Conservation (phyloP, 1,140 invertebrate species). For the Eumaeus atala region DNA sequence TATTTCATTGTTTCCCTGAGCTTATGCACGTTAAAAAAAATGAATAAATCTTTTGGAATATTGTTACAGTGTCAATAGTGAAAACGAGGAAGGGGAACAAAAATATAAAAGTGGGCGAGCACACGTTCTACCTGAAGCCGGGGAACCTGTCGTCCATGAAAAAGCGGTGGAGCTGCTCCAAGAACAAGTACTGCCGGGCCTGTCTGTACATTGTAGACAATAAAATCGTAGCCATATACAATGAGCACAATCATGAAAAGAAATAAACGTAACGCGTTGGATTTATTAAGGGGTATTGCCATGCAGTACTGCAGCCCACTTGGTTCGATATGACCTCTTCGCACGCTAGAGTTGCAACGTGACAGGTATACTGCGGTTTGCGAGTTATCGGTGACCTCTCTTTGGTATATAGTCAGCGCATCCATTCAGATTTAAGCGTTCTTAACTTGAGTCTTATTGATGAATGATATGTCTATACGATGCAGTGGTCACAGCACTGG, state of each 20-base stretch:
- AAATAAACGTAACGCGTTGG: conserved; percentile 21
- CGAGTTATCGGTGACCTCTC: too few species aligned
- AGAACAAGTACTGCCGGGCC: conserved; percentile 56
- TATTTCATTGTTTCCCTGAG: too few species aligned
- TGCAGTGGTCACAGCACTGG: too few species aligned
- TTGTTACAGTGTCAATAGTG: conserved; percentile 47
- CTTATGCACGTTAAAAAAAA: too few species aligned
- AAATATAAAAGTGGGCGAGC: conserved; percentile 45
- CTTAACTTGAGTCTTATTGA: too few species aligned
- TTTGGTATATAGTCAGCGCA: too few species aligned
- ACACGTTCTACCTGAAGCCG: conserved; percentile 48
- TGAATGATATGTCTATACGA: too few species aligned
- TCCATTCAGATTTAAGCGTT: too few species aligned
- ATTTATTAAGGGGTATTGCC: neutral
- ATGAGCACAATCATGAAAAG: conserved; percentile 54
- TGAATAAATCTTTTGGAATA: neutral
- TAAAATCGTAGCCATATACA: conserved; percentile 52
- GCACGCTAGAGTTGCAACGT: too few species aligned
- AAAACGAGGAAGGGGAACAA: conserved; percentile 51
- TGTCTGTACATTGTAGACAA: conserved; percentile 43
- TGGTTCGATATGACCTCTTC: too few species aligned
- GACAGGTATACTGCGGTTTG: too few species aligned
- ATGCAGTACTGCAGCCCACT: neutral
- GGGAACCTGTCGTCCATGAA: conserved; percentile 30
- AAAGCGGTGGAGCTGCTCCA: conserved; percentile 49